Evolutionary conservation across 1,140 invertebrate genomes (phyloP).

Genomic region (Drosophila bocqueti): DNA sequence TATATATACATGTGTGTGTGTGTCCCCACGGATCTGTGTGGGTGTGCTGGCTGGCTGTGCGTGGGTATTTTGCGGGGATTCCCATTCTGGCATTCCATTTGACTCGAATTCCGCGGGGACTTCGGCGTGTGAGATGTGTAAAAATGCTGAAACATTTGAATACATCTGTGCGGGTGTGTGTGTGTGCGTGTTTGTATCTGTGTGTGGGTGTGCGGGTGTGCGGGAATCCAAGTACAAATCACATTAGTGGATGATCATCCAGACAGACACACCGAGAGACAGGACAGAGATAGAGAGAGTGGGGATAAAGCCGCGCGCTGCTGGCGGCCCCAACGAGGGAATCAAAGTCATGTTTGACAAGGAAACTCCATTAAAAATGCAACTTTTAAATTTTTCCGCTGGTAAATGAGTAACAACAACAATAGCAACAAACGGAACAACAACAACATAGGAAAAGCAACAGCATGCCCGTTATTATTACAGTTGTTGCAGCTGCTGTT

Average conservation of each 20-base stretch:
- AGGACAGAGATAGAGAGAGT: not conserved
- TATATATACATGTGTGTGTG: not conserved
- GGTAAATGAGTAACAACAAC: conserved; percentile 33
- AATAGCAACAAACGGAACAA: conserved; percentile 5
- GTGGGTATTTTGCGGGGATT: conserved; percentile 29
- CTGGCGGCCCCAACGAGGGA: conserved; percentile 50
- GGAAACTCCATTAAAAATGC: conserved; percentile 81
- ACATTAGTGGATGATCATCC: conserved; percentile 76
- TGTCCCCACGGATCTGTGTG: conserved; percentile 8
- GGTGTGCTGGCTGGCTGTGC: conserved; percentile 3
- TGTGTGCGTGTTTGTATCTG: not conserved
- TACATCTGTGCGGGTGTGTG: conserved; percentile 11
- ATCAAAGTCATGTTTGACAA: conserved; percentile 68
- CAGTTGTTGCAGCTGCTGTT: conserved; percentile 42
- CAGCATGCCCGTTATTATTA: conserved; percentile 66
- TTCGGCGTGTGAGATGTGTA: conserved; percentile 42
- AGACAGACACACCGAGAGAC: conserved; percentile 7
- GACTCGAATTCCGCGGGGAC: conserved; percentile 35
- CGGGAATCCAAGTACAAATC: conserved; percentile 63
- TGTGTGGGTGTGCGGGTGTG: conserved; percentile 23
- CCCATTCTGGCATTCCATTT: conserved; percentile 28
- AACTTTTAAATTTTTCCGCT: conserved; percentile 68
- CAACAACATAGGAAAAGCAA: conserved; percentile 46
- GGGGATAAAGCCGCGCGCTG: conserved; percentile 3
- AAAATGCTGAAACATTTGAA: conserved; percentile 61